Base-by-base conservation (phyloP, 2,888 invertebrate genomes). In the Phengaris arion region DNA sequence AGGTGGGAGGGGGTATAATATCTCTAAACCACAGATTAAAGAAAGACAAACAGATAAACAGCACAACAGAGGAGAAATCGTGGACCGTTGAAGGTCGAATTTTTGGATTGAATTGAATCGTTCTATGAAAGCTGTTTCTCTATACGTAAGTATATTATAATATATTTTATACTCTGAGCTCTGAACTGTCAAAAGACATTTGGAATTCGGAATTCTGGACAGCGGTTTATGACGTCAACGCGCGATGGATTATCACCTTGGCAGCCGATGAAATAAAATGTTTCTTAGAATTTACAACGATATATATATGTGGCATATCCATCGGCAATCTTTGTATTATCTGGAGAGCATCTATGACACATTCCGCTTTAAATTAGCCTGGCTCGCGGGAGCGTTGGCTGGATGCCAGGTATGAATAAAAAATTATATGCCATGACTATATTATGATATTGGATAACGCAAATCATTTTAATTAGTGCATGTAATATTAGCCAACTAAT, bases 341-440 rank as follows among this genome's bases (percentile, higher is more conserved):
- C 86, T 82, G 78, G 78, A 81, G 82, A 85, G 80, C 80, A 81
- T 79, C 87, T 89, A 89, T 89, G 89, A 91, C 89, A 90, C 88
- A 88, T 89, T 88, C 89, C 85, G 83, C 87, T 89, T 88, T 84
- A 87, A 92, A 91, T 92, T 89, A 89, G 90, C 86, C 80, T 85
- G 84, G 83, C 86, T 85, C 86, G 86, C 87, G 83, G 35, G 86
- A 82, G 80, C 80, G 82, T 89, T 93, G 93, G 93, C 88, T 78
- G 76, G 75, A 73, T 77, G 90, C 93, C 92, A 93, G 86, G 82
- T 85, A 84, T 79, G 78, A 77, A 74, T 82, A 87, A 87, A 89
- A 89, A 89, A 85, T 35, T 35, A 35, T 35, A 4, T 52, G 10
- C 35, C 35, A 64, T 13, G 12, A 64, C 35, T 64, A 35, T 64